Evolutionary conservation across 1,140 invertebrate species (phyloP).

Genomic region (Drosophila subpulchrella): DNA sequence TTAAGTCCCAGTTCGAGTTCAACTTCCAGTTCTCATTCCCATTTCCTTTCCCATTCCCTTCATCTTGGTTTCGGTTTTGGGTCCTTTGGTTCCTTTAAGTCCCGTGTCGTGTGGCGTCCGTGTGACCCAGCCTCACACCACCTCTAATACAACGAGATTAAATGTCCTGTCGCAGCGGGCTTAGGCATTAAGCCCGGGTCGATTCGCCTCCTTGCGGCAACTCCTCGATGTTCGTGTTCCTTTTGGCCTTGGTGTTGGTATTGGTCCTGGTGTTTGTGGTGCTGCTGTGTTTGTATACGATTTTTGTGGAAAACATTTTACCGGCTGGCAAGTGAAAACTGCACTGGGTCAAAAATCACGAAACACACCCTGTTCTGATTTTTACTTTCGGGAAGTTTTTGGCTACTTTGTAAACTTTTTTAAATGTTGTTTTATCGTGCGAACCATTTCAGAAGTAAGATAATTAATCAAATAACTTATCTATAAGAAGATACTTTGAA

Average conservation of each 20-base stretch:
- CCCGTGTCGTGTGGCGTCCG: slow-evolving; percentile 9
- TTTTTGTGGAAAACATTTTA: slow-evolving; percentile 60
- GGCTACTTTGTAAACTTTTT: too few relatives aligned
- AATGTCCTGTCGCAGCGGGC: slow-evolving; percentile 80
- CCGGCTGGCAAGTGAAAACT: slow-evolving; percentile 21
- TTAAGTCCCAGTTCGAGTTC: slow-evolving; percentile 52
- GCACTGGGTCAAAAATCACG: neutral
- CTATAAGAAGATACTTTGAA: too few relatives aligned
- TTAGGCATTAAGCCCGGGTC: slow-evolving; percentile 71
- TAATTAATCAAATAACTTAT: too few relatives aligned
- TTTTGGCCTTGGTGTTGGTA: neutral
- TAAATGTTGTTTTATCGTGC: too few relatives aligned
- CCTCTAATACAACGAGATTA: slow-evolving; percentile 77
- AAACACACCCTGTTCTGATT: too few relatives aligned
- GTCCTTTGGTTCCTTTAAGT: slow-evolving; percentile 24
- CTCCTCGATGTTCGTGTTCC: slow-evolving; percentile 9
- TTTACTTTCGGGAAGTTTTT: too few relatives aligned
- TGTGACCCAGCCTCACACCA: slow-evolving; percentile 28
- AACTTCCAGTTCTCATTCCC: slow-evolving; percentile 24
- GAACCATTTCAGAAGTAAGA: too few relatives aligned
- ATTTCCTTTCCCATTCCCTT: neutral
- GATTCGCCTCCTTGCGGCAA: slow-evolving; percentile 37
- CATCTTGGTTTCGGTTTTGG: slow-evolving; percentile 1
- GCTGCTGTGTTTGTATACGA: slow-evolving; percentile 53
- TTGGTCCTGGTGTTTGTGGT: slow-evolving; percentile 4